These are phyloP conservation scores for Apteryx owenii DNA, from an alignment of 2,113 vertebrate genomes.

Conservation along the genomic window DNA sequence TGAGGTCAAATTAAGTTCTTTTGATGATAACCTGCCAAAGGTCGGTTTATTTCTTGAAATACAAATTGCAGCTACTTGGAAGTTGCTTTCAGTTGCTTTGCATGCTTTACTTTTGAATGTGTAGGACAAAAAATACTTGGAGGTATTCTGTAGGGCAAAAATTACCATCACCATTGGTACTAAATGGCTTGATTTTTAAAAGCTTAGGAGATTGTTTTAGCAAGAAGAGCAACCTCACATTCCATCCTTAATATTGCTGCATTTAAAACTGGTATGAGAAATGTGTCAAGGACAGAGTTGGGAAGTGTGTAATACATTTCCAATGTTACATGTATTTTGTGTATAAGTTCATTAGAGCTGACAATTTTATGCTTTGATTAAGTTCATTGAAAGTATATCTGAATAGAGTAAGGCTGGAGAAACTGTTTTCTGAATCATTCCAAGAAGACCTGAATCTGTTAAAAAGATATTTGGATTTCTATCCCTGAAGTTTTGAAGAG, in stretches of 20 bases:
- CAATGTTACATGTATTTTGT: background rate
- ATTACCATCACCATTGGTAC: background rate
- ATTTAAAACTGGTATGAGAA: background rate
- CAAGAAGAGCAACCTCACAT: background rate
- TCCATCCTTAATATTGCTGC: too few relatives aligned
- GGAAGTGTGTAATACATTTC: background rate
- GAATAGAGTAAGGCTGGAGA: background rate
- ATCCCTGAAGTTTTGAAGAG: background rate
- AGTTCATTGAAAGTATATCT: background rate
- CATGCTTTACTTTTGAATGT: background rate
- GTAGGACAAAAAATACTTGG: background rate
- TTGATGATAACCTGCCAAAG: background rate
- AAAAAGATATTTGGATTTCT: background rate
- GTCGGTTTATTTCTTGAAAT: background rate
- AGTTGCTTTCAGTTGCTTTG: background rate
- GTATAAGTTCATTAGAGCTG: background rate
- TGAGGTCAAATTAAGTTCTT: conserved; percentile 10
- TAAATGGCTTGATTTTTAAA: background rate
- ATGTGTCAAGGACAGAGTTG: background rate
- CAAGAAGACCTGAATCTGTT: background rate
- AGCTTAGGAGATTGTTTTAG: background rate
- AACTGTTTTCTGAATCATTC: background rate
- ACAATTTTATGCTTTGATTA: background rate
- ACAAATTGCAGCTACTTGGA: background rate
- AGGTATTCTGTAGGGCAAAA: background rate